phyloP scores from a whole-genome alignment of 2,797 vertebrate genomes.

The Platyrinchus mystaceus region DNA sequence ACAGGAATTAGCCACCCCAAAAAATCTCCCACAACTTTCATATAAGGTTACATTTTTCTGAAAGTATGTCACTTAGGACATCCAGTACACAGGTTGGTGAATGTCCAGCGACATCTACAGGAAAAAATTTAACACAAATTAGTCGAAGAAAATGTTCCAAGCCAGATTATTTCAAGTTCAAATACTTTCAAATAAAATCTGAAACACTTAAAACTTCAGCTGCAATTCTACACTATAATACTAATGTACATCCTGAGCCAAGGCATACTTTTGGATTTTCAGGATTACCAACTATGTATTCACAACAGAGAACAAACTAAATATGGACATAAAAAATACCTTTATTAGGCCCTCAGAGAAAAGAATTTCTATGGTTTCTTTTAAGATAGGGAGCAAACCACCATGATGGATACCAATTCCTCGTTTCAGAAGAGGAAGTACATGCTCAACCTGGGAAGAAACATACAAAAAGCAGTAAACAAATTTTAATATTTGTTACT shows the following conservation, averaged over 20 bases:
- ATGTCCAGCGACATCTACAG: neutral
- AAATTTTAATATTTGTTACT: neutral
- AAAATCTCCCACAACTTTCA: neutral
- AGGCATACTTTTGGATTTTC: neutral
- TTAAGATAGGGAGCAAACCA: constrained; percentile 94
- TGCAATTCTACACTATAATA: neutral
- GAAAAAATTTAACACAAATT: neutral
- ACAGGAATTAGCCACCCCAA: neutral
- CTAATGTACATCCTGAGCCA: neutral
- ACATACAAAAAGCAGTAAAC: neutral
- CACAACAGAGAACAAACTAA: neutral
- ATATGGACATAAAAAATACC: constrained; percentile 69
- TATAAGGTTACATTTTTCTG: neutral
- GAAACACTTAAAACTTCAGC: neutral
- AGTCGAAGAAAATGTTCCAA: neutral
- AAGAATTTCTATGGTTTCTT: constrained; percentile 98
- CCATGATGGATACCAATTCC: constrained; percentile 97
- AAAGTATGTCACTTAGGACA: neutral
- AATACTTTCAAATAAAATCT: neutral
- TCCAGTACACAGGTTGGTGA: neutral
- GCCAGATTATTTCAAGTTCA: neutral
- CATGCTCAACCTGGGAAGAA: constrained; percentile 89
- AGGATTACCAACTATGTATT: neutral
- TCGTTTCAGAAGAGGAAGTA: constrained; percentile 93
- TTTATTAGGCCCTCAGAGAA: constrained; percentile 97